Conservation (phyloP, 2,797 vertebrate genomes). For the Graptemys geographica region DNA sequence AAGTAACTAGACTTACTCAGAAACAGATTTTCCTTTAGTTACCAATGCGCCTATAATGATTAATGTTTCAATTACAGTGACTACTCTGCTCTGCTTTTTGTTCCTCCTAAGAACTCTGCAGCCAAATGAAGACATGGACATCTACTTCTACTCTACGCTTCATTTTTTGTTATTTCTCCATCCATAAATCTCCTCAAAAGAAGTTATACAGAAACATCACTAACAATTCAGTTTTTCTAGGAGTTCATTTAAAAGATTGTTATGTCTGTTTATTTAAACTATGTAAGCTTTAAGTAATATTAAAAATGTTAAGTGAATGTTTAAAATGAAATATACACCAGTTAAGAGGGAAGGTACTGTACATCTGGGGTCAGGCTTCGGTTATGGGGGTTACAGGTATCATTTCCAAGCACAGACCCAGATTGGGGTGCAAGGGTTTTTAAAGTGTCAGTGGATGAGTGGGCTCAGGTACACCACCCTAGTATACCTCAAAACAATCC, state of each 20-base stretch:
- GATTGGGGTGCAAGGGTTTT: too few species aligned
- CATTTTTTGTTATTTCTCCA: neutral
- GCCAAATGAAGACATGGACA: neutral
- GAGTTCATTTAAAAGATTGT: neutral
- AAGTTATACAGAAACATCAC: neutral
- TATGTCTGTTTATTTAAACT: too few species aligned
- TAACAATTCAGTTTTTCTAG: too few species aligned
- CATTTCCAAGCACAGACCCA: too few species aligned
- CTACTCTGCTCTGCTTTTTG: neutral
- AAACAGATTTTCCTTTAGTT: neutral
- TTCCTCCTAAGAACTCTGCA: neutral
- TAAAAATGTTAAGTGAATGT: too few species aligned
- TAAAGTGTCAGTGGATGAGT: too few species aligned
- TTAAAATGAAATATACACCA: too few species aligned
- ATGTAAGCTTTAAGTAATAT: neutral
- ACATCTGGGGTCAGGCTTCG: too few species aligned
- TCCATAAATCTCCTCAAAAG: neutral
- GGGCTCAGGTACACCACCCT: too few species aligned
- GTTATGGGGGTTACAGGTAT: too few species aligned
- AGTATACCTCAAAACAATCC: neutral
- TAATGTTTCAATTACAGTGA: neutral
- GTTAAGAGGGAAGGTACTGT: too few species aligned
- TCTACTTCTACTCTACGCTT: neutral
- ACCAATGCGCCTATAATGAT: neutral
- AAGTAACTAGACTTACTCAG: neutral